Evolutionary conservation across 2,797 vertebrate genomes (phyloP).

Genomic region (Cichlasoma orientale): DNA sequence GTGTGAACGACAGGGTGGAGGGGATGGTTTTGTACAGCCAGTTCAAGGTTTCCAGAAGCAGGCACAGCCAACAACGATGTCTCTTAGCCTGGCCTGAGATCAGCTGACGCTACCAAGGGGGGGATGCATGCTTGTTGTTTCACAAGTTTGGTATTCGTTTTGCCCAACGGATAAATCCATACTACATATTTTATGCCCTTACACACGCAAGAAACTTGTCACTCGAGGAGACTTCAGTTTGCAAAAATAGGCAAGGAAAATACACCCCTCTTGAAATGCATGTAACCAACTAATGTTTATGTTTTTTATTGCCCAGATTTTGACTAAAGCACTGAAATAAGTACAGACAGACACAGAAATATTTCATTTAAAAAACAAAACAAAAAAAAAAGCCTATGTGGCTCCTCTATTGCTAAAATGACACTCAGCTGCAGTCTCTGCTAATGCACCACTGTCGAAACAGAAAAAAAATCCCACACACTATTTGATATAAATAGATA

Average conservation of each 20-base stretch:
- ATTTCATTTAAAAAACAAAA: slow-evolving; percentile 51
- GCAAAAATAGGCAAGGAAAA: slow-evolving; percentile 48
- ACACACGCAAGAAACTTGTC: background rate
- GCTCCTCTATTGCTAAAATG: slow-evolving; percentile 19
- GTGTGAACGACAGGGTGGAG: slow-evolving; percentile 63
- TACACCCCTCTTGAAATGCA: slow-evolving; percentile 47
- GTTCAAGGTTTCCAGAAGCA: slow-evolving; percentile 81
- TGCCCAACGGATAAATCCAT: background rate
- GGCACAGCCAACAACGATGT: slow-evolving; percentile 81
- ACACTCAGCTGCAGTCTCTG: slow-evolving; percentile 53
- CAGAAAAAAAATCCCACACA: background rate
- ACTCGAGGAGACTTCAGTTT: slow-evolving; percentile 35
- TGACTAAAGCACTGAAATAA: background rate
- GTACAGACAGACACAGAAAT: slow-evolving; percentile 37
- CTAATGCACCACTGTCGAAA: slow-evolving; percentile 1
- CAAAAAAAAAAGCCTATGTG: slow-evolving; percentile 16
- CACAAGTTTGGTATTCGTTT: slow-evolving; percentile 14
- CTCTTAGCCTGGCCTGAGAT: slow-evolving; percentile 67
- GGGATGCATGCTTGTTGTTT: slow-evolving; percentile 70
- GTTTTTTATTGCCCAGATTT: background rate
- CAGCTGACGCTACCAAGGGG: slow-evolving; percentile 51
- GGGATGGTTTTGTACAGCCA: slow-evolving; percentile 78
- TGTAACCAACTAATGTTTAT: background rate
- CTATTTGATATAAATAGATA: background rate
- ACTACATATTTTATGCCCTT: slow-evolving; percentile 7